phyloP scores from a whole-genome alignment of 2,888 invertebrate species.

The Deilephila porcellus region DNA sequence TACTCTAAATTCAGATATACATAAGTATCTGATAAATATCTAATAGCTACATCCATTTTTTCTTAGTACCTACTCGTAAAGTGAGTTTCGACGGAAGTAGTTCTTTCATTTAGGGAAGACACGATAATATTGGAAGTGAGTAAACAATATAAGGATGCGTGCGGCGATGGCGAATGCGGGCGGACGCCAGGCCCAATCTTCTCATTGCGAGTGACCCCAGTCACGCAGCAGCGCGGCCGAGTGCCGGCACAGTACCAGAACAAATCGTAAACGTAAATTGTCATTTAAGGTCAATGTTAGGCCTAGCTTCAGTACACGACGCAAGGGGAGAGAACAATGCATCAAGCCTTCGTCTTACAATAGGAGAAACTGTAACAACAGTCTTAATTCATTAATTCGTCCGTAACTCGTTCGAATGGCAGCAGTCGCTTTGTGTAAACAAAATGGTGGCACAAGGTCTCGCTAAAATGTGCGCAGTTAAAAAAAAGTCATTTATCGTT shows the following conservation, averaged over 20 bases:
- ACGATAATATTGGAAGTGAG: conserved; percentile 17
- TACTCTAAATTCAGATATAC: neutral
- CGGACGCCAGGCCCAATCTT: conserved; percentile 72
- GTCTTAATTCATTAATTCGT: conserved; percentile 25
- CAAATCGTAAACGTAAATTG: conserved; percentile 70
- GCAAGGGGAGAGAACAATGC: conserved; percentile 26
- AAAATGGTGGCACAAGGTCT: conserved; percentile 26
- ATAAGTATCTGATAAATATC: neutral
- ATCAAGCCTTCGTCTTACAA: conserved; percentile 20
- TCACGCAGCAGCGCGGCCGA: conserved; percentile 43
- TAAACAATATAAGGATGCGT: conserved; percentile 42
- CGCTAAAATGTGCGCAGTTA: neutral
- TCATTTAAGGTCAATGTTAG: conserved; percentile 73
- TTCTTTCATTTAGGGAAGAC: conserved; percentile 5
- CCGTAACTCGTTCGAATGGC: conserved; percentile 16
- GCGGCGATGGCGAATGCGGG: conserved; percentile 49
- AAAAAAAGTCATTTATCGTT: neutral
- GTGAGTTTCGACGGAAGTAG: neutral
- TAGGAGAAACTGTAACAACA: conserved; percentile 24
- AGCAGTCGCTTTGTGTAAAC: conserved; percentile 18
- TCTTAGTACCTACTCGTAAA: neutral
- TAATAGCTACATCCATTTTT: neutral
- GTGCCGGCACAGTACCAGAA: conserved; percentile 48
- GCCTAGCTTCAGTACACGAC: conserved; percentile 26
- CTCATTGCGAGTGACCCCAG: conserved; percentile 71